Conservation (phyloP, 2,797 vertebrate genomes). For the Rallus crepitans region DNA sequence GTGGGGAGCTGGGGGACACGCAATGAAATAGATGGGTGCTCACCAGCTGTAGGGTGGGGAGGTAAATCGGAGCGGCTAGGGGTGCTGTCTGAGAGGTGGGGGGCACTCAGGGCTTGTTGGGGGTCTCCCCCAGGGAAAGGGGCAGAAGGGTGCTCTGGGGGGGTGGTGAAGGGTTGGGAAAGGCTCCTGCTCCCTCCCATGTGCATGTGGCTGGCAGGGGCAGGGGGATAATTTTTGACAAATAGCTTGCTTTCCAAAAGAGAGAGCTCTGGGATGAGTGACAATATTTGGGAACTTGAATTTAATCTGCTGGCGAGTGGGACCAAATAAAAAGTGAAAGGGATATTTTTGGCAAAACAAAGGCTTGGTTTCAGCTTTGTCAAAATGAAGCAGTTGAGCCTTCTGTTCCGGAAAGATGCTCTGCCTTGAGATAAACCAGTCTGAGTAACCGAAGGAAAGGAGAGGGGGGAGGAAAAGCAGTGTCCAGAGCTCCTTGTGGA, state of each 20-base stretch:
- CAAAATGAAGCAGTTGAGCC: conserved; percentile 22
- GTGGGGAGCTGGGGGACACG: not conserved
- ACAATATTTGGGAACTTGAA: conserved; percentile 47
- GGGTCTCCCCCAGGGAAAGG: not conserved
- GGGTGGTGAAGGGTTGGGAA: not conserved
- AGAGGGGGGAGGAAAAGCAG: not conserved
- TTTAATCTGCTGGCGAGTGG: conserved; percentile 25
- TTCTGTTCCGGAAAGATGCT: conserved; percentile 56
- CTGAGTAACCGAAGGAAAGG: not conserved
- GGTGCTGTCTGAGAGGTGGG: not conserved
- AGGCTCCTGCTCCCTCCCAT: not conserved
- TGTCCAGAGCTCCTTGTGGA: not conserved
- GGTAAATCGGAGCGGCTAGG: fast-evolving
- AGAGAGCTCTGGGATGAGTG: conserved; percentile 10
- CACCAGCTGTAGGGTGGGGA: fast-evolving
- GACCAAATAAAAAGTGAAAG: conserved; percentile 33
- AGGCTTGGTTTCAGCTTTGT: conserved; percentile 27
- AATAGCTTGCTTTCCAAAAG: not conserved
- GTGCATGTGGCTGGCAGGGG: not conserved
- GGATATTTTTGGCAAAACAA: conserved; percentile 54
- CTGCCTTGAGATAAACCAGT: not conserved
- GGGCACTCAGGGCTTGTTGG: fast-evolving
- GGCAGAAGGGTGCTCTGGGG: not conserved
- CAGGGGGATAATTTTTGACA: not conserved
- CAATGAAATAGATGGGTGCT: not conserved